Evolutionary conservation across 1,140 invertebrate genomes (phyloP), one percentile per base, ranked within the genome.

Genomic region (Asobara japonica): DNA sequence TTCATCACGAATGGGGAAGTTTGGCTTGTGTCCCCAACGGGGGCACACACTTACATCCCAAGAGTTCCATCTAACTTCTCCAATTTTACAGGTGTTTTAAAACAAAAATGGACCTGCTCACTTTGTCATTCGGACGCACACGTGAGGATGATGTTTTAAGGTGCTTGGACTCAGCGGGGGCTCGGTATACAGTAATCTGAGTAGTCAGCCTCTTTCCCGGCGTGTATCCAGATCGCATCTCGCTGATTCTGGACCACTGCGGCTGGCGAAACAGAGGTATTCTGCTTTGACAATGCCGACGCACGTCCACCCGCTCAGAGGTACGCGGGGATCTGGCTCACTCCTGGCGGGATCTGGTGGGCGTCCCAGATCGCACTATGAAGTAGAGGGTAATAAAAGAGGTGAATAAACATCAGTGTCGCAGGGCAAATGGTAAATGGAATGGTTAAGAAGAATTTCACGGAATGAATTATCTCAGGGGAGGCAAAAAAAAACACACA

Each of bases 211-310:
- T 45, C 65, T 68, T 31, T 45, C 33, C 74, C 75, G 74, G 64
- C 75, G 78, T 77, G 74, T 82, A 84, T 83, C 51, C 82, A 80
- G 81, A 84, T 84, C 78, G 78, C 82, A 84, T 84, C 82, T 80
- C 80, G 29, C 45, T 81, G 81, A 82, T 83, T 81, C 73, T 51
- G 75, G 76, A 78, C 76, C 77, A 74, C 72, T 79, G 65, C 69
- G 27, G 69, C 73, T 71, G 61, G 76, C 62, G 64, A 20, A 45
- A 29, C 56, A 20, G 33, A 73, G 73, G 41, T 45, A 74, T 73
- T 69, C 73, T 51, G 68, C 83, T 86, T 87, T 86, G 84, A 86
- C 84, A 83, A 79, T 76, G 84, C 85, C 84, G 85, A 81, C 83
- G 65, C 77, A 56, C 51, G 51, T 56, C 51, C 51, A 56, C 51